Evolutionary conservation across 2,888 invertebrate genomes (phyloP), one percentile per base, ranked within the genome.

Genomic region (Andrena hattorfiana): DNA sequence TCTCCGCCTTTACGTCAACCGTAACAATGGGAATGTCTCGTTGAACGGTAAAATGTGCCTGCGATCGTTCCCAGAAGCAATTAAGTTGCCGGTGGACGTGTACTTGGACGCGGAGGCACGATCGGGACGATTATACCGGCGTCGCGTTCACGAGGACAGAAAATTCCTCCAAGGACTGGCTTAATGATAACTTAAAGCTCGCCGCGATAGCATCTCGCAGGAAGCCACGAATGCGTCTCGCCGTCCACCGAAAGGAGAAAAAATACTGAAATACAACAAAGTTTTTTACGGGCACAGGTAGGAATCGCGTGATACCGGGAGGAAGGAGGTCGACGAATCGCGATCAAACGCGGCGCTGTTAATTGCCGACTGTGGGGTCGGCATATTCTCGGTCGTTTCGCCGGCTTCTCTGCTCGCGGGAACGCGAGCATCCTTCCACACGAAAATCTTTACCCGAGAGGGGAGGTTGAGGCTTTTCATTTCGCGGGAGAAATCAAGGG

Each of bases 251-350:
- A 77, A 60, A 67, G 67, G 35, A 62, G 76, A 62, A 59, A 49
- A 71, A 71, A 81, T 75, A 63, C 71, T 35, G 62, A 77, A 71
- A 70, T 56, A 74, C 48, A 79, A 85, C 85, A 73, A 85, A 81
- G 81, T 86, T 73, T 71, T 68, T 20, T 69, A 56, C 28, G 5
- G 35, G 49, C 32, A 35, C 16, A 51, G 56, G 68, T 78, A 56
- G 76, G 77, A 79, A 84, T 87, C 87, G 87, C 87, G 88, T 86
- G 87, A 84, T 86, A 48, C 56, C 30, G 64, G 66, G 75, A 85
- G 70, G 84, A 83, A 83, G 77, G 66, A 81, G 85, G 77, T 74
- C 81, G 75, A 71, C 76, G 83, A 80, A 86, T 85, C 86, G 69
- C 49, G 86, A 88, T 88, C 77, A 83, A 85, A 84, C 73, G 51